Conservation (phyloP, 2,797 vertebrate genomes). For the Cetoscarus ocellatus region DNA sequence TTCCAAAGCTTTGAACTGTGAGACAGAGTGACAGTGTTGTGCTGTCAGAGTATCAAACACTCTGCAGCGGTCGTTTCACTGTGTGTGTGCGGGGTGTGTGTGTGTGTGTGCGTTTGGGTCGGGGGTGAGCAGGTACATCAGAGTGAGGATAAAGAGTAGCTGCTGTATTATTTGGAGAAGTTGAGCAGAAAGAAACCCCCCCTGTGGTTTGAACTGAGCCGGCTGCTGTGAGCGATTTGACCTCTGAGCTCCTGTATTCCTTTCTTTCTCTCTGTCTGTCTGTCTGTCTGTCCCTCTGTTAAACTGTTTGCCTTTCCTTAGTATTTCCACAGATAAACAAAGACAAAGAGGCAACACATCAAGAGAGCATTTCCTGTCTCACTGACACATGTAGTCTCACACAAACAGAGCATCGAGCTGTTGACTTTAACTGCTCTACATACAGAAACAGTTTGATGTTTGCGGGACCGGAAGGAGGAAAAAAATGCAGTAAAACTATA, state of each 20-base stretch:
- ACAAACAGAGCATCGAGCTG: conserved; percentile 9
- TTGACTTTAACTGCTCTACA: conserved; percentile 1
- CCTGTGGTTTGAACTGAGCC: conserved; percentile 37
- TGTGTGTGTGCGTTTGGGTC: too few relatives aligned
- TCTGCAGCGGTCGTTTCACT: conserved; percentile 1
- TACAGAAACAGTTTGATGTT: conserved; percentile 4
- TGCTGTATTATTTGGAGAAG: conserved; percentile 32
- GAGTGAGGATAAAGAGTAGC: conserved; percentile 27
- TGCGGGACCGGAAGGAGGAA: conserved; percentile 5
- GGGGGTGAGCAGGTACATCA: conserved; percentile 13
- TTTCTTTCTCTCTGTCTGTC: conserved; percentile 50
- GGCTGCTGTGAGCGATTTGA: conserved; percentile 63
- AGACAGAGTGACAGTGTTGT: conserved; percentile 1
- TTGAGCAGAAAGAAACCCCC: conserved; percentile 30
- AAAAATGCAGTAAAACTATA: conserved; percentile 3
- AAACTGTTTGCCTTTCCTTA: conserved; percentile 41
- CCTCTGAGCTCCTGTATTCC: conserved; percentile 59
- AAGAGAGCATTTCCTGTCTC: conserved; percentile 26
- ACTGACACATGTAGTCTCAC: conserved; percentile 4
- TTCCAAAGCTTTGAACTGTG: conserved; percentile 39
- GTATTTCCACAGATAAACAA: conserved; percentile 38
- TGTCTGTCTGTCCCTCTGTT: conserved; percentile 3
- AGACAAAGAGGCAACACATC: conserved; percentile 31
- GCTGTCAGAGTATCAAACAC: neutral
- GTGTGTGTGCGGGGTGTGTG: neutral